Conservation (phyloP, 2,113 vertebrate genomes). For the Tragulus kanchil region DNA sequence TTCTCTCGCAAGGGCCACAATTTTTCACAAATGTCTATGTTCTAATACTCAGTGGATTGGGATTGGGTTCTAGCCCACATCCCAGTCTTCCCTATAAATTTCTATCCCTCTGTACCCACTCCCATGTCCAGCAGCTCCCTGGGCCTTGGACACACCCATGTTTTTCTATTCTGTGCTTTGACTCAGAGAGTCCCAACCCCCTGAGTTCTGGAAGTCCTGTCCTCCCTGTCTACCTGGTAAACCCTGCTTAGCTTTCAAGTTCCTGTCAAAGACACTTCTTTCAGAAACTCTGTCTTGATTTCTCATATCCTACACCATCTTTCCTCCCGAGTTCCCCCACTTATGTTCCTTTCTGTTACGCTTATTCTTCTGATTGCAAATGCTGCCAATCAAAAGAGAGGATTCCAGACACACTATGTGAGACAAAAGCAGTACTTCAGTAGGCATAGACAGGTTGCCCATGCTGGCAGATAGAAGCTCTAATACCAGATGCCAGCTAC, state of each 20-base stretch:
- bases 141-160: neutral
- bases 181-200: neutral
- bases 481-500: neutral
- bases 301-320: neutral
- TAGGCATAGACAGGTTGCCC: neutral
- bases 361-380: neutral
- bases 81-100: neutral
- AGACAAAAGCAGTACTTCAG: rapidly evolving
- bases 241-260: neutral
- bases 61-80: neutral
- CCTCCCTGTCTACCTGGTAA: neutral
- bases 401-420: neutral
- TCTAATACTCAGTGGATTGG: neutral
- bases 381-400: neutral
- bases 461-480: neutral
- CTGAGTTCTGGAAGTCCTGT: neutral
- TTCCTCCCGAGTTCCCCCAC: neutral
- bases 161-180: neutral
- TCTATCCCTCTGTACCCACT: neutral
- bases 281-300: conserved; percentile 35
- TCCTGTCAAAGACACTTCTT: neutral
- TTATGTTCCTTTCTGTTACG: neutral
- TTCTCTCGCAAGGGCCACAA: neutral
- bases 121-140: neutral
- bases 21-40: neutral